phyloP scores from a whole-genome alignment of 2,888 invertebrate species.

The Acanthosepion lycidas region DNA sequence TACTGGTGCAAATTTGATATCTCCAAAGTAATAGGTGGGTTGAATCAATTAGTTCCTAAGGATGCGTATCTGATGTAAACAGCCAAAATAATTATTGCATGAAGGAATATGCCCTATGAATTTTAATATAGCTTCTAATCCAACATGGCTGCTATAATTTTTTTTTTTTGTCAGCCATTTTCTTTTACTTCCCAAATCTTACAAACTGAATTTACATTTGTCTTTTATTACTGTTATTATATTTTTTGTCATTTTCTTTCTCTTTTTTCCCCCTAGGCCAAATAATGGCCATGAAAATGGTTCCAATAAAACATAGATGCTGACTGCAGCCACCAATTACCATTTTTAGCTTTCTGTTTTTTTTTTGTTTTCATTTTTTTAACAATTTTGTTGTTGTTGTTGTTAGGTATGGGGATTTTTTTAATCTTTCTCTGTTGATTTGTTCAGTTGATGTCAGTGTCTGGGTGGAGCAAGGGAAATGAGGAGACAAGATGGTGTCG shows the following conservation, averaged over 20 bases:
- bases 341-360: not conserved
- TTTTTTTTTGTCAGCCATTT: not conserved
- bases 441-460: not conserved
- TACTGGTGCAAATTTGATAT: no score
- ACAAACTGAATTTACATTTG: not conserved
- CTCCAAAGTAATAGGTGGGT: no score
- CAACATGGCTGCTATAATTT: not conserved
- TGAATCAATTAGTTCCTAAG: no score
- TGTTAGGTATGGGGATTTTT: not conserved
- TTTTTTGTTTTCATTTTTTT: not conserved
- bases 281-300: not conserved
- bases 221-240: not conserved
- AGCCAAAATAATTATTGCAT: not conserved
- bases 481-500: not conserved
- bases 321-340: not conserved
- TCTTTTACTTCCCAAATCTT: not conserved
- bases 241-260: not conserved
- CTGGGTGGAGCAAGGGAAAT: not conserved
- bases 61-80: no score
- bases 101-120: constrained; percentile 33
- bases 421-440: not conserved
- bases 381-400: not conserved
- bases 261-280: not conserved
- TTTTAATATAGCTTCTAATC: not conserved
- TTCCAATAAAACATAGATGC: not conserved